Evolutionary conservation across 1,140 invertebrate genomes (phyloP), one percentile per base, ranked within the genome.

Genomic region (Drosophila dunni): DNA sequence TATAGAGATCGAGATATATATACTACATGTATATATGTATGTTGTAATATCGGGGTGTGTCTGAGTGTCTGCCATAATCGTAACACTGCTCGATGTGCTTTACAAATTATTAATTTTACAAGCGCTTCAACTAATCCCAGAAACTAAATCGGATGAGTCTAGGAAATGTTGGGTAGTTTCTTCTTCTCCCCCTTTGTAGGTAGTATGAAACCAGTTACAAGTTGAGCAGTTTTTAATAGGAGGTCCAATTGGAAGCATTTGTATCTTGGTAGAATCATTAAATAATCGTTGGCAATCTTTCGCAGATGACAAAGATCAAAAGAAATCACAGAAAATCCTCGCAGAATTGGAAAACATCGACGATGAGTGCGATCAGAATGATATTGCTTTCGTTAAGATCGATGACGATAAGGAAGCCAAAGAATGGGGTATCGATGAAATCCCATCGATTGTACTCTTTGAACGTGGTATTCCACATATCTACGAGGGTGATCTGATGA

Each of bases 381-480:
- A 97, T 81, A 98, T 98, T 80, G 96, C 96, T 15, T 97, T 98
- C 91, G 97, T 98, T 1, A 98, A 98, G 92, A 98, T 98, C 73
- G 96, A 97, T 86, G 97, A 98, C 81, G 95, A 95, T 66, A 95
- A 96, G 58, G 97, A 98, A 93, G 97, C 97, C 24, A 97, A 96
- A 89, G 97, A 98, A 92, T 98, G 97, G 89, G 97, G 97, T 54
- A 97, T 98, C 79, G 96, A 97, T 75, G 92, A 93, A 3, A 93
- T 97, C 58, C 97, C 97, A 8, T 96, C 95, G 62, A 94, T 98
- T 82, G 91, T 98, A 44, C 96, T 97, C 82, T 98, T 98, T 93
- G 97, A 98, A 92, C 97, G 95, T 92, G 94, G 94, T 80, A 97
- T 98, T 93, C 97, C 95, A 76, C 96, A 97, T 90, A 94, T 98